Base-by-base conservation (phyloP, 2,797 vertebrate genomes). In the Scyliorhinus canicula region DNA sequence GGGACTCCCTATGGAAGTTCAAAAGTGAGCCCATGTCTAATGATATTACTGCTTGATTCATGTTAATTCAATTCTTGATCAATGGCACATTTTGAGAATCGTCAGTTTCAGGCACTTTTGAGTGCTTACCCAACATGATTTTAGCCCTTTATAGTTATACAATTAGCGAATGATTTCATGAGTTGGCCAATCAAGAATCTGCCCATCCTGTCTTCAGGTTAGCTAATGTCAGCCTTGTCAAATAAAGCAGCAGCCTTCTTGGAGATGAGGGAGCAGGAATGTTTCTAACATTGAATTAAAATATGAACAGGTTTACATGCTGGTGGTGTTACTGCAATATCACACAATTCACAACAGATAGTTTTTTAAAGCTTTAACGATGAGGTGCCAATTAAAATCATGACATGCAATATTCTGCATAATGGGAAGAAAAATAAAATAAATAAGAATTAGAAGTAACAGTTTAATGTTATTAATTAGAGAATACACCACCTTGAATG, bases 401-500 rank as follows among this genome's bases (percentile, higher is more conserved):
- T 31, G 28, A 69, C 47, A 4, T 52, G 67, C 44, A 74, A 26
- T n/a, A 26, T 52, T 50, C 5, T 28, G 47, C 35, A 28, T 35
- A 28, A 52, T 26, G 47, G 9, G 44, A 71, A 71, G n/a, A 44
- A 93, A 71, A 94, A 94, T 26, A 50, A 74, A 14, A n/a, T 12
- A 31, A 44, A 71, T 94, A 65, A 65, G 19, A 65, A 65, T 82
- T 26, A 26, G 40, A 82, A 47, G 40, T 26, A 82, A 47, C 19
- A 24, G 1, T 47, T 82, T 90, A n/a, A 90, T 14, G 16, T n/a
- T 90, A 60, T 52, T 50, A 47, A 74, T 52, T 94, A 16, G 47
- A 50, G 65, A 52, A 69, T 74, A 94, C 95, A 98, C 98, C 60
- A 99, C 98, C 98, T 98, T 99, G 96, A 99, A 99, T 44, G 99